Evolutionary conservation across 2,797 vertebrate genomes (phyloP).

Genomic region (Synanceia verrucosa): DNA sequence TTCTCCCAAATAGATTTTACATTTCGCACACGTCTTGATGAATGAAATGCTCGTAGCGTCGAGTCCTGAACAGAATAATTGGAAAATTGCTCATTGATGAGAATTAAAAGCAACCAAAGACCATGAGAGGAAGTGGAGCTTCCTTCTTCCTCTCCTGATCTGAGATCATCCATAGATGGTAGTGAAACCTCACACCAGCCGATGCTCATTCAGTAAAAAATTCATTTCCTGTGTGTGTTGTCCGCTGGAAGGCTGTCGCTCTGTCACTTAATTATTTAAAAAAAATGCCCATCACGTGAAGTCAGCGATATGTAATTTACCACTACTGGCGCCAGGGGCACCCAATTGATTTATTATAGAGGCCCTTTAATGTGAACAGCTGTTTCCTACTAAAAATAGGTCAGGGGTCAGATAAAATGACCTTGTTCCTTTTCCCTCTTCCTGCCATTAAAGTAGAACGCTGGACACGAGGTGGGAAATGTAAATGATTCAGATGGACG

Average conservation of each 20-base stretch:
- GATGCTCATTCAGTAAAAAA: conserved; percentile 66
- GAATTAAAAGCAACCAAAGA: conserved; percentile 7
- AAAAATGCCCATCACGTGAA: conserved; percentile 76
- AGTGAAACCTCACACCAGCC: conserved; percentile 72
- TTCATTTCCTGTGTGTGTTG: conserved; percentile 72
- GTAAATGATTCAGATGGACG: conserved; percentile 23
- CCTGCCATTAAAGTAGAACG: conserved; percentile 44
- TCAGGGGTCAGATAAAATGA: conserved; percentile 78
- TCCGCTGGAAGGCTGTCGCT: conserved; percentile 57
- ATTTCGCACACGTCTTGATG: too few relatives aligned
- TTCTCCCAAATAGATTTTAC: too few relatives aligned
- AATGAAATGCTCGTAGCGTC: too few relatives aligned
- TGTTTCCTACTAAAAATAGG: conserved; percentile 83
- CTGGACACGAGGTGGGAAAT: conserved; percentile 7
- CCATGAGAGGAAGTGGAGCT: background rate
- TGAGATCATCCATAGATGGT: conserved; percentile 17
- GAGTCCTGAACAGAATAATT: background rate
- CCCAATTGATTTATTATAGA: conserved; percentile 80
- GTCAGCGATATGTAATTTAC: conserved; percentile 83
- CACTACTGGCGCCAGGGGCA: conserved; percentile 63
- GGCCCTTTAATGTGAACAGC: conserved; percentile 78
- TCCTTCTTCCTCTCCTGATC: background rate
- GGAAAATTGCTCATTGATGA: background rate
- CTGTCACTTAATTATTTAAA: conserved; percentile 79
- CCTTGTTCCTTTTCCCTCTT: conserved; percentile 57